Conservation (phyloP, 2,888 invertebrate species). For the Ligdia adustata region DNA sequence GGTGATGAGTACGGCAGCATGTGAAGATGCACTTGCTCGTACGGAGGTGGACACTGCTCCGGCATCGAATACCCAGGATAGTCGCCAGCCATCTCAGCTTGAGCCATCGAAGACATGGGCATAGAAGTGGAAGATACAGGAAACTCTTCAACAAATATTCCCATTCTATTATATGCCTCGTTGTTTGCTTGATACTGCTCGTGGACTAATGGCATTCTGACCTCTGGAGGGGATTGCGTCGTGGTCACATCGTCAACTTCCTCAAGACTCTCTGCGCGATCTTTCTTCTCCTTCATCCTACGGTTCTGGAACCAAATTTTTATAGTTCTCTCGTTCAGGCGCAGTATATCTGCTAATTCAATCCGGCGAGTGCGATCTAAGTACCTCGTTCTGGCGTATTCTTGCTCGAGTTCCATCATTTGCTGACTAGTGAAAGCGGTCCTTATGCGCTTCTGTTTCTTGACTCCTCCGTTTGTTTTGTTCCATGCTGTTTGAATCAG, state of each 20-base stretch:
- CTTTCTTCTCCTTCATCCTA: conserved; percentile 89
- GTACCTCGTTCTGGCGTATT: conserved; percentile 88
- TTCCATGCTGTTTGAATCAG: conserved; percentile 38
- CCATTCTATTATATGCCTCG: conserved; percentile 41
- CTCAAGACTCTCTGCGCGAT: conserved; percentile 57
- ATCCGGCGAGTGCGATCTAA: conserved; percentile 89
- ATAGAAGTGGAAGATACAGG: conserved; percentile 39
- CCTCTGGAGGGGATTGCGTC: conserved; percentile 50
- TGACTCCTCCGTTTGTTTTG: conserved; percentile 44
- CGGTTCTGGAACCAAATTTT: conserved; percentile 95
- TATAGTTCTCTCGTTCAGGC: conserved; percentile 74
- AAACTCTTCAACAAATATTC: conserved; percentile 48
- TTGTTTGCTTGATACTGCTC: conserved; percentile 43
- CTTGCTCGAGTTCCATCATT: conserved; percentile 89
- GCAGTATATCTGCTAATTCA: conserved; percentile 74
- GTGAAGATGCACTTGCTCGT: conserved; percentile 42
- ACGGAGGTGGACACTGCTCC: conserved; percentile 38
- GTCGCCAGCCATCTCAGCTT: conserved; percentile 22
- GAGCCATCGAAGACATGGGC: conserved; percentile 26
- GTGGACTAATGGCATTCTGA: conserved; percentile 41
- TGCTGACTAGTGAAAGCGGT: conserved; percentile 92
- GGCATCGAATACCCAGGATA: conserved; percentile 42
- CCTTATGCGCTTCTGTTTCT: conserved; percentile 86
- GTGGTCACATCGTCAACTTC: conserved; percentile 56
- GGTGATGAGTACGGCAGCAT: conserved; percentile 40